Evolutionary conservation across 2,797 vertebrate genomes (phyloP), one percentile per base, ranked within the genome.

Genomic region (Eulemur rubriventer): DNA sequence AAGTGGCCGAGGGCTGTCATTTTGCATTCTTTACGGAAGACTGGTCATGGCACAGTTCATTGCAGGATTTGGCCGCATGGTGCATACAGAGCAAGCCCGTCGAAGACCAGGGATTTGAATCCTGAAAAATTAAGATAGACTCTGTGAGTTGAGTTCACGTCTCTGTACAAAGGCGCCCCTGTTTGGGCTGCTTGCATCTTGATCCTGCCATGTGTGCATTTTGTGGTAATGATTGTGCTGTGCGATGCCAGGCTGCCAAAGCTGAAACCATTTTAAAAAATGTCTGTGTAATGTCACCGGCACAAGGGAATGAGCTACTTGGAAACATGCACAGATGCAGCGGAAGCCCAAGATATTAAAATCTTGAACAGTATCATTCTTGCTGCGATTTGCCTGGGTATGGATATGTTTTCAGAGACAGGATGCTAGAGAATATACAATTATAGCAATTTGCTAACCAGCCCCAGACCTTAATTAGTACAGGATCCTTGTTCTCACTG

Each of bases 391-490:
- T 70, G 82, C 91, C 86, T 69, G 63, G 13, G 41, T 92, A 52
- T 80, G 93, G 73, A n/a, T 87, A 14, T 94, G 91, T 94, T 96
- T 96, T 93, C 94, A 2, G 83, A 97, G 96, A 67, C 86, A 83
- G 94, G 89, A 94, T 93, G 96, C 91, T 88, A n/a, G 94, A 70
- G 96, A 87, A 95, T 76, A 73, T 82, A 93, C 83, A 97, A 92
- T 96, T 91, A 97, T 1, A 96, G 89, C 94, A 92, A 96, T 96
- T 97, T 97, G 92, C 89, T 96, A 95, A 91, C 90, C 85, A 91
- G 91, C 76, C 87, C 89, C 90, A 94, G 90, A 93, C 94, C 93
- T 96, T 96, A 96, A 96, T 97, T 97, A 97, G 92, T 70, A 79
- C 76, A 69, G 93, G 83, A 75, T 87, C 72, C 94, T 88, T 11